Percentiles rank a stretch among this genome's conserved stretches.
Evolutionary conservation across 2,113 vertebrate genomes (phyloP).

Genomic region (Sebastes schlegelii): DNA sequence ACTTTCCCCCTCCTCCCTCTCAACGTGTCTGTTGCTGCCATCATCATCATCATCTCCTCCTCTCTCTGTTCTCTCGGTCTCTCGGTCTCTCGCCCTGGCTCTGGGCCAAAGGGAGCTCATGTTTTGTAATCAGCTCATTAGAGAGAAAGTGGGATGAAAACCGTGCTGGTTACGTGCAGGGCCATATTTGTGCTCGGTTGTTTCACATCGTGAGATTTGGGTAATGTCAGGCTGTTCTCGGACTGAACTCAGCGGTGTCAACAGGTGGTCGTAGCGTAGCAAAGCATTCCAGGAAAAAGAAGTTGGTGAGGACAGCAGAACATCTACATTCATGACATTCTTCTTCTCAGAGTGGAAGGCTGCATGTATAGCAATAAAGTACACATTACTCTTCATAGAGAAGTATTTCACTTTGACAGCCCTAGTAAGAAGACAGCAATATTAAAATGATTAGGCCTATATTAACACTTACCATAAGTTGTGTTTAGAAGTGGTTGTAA

Average conservation of each 20-base stretch:
- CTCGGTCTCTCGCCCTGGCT: constrained; percentile 50
- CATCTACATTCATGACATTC: not conserved
- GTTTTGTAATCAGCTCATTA: constrained; percentile 70
- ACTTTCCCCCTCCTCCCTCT: constrained; percentile 57
- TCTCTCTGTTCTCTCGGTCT: not conserved
- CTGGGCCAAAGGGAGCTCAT: constrained; percentile 66
- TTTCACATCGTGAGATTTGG: constrained; percentile 36
- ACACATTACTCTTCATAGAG: not conserved
- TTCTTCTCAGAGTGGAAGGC: not conserved
- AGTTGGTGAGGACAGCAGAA: constrained; percentile 26
- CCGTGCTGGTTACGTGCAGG: constrained; percentile 14
- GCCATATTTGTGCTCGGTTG: constrained; percentile 18
- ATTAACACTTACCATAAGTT: not conserved
- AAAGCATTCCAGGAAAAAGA: constrained; percentile 1
- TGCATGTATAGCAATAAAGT: not conserved
- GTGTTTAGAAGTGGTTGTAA: not conserved
- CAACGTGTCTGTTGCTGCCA: constrained; percentile 54
- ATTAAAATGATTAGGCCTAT: not conserved
- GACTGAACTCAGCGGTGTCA: constrained; percentile 35
- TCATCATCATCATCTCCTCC: constrained; percentile 46
- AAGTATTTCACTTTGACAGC: not conserved
- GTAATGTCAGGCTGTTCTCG: constrained; percentile 14
- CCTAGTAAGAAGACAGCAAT: not conserved
- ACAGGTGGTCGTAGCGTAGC: constrained; percentile 46
- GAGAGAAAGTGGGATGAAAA: constrained; percentile 41